These are phyloP conservation scores for Platycheirus rosarum DNA, from an alignment of 2,888 invertebrate species.

Conservation along the genomic window DNA sequence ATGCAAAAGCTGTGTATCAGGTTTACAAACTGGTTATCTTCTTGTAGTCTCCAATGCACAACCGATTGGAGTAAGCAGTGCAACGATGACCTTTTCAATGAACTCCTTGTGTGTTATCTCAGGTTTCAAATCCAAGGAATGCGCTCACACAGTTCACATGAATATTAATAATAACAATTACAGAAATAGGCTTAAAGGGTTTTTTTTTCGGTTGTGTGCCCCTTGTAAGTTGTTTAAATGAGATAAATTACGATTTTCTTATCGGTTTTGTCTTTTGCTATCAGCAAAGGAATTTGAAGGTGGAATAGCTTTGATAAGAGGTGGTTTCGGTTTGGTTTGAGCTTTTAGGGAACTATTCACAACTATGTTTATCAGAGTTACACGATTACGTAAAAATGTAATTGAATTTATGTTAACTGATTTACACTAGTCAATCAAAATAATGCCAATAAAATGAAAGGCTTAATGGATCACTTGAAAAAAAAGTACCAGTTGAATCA, in stretches of 20 bases:
- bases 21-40: constrained; percentile 65
- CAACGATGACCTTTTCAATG: constrained; percentile 62
- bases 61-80: constrained; percentile 37
- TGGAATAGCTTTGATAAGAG: constrained; percentile 1
- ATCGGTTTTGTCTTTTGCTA: constrained; percentile 36
- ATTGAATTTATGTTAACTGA: constrained; percentile 9
- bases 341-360: not conserved
- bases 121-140: constrained; percentile 43
- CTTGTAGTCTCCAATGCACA: constrained; percentile 28
- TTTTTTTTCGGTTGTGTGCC: not conserved
- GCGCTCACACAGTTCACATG: constrained; percentile 35
- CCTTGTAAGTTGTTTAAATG: constrained; percentile 6
- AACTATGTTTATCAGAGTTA: constrained; percentile 13
- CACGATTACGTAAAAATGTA: constrained; percentile 14
- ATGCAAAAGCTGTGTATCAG: constrained; percentile 60
- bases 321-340: not conserved
- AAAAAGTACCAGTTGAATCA: constrained; percentile 11
- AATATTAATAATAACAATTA: constrained; percentile 18
- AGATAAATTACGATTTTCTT: constrained; percentile 37
- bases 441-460: constrained; percentile 13
- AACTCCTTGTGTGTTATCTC: constrained; percentile 57
- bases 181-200: constrained; percentile 15
- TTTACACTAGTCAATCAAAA: constrained; percentile 19
- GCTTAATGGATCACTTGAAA: constrained; percentile 17
- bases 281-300: constrained; percentile 45